Evolutionary conservation across 2,797 vertebrate genomes (phyloP).

Genomic region (Artibeus lituratus): DNA sequence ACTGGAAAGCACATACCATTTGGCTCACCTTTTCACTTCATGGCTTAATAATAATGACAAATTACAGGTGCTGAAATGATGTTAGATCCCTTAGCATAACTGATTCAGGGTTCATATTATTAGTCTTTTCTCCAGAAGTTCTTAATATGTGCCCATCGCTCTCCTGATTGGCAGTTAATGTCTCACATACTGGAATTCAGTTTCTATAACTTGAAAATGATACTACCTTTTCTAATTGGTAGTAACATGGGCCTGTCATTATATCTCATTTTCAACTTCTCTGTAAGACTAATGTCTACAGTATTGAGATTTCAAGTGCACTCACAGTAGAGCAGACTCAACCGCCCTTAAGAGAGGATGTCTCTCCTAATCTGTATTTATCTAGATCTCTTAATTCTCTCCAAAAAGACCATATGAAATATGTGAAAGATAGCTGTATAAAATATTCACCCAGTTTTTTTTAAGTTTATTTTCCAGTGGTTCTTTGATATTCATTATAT

Average conservation of each 20-base stretch:
- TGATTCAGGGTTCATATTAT: conserved; percentile 26
- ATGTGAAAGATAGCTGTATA: neutral
- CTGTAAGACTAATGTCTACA: neutral
- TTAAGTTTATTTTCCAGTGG: neutral
- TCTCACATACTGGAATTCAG: neutral
- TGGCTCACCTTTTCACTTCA: conserved; percentile 73
- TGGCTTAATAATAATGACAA: conserved; percentile 76
- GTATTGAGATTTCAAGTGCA: neutral
- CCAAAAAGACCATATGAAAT: neutral
- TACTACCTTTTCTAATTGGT: neutral
- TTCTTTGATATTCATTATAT: neutral
- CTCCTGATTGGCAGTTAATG: conserved; percentile 22
- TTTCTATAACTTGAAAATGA: conserved; percentile 12
- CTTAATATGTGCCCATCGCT: conserved; percentile 12
- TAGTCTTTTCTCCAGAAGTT: conserved; percentile 47
- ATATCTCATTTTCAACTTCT: neutral
- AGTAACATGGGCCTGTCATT: neutral
- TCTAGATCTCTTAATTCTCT: neutral
- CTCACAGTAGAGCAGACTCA: neutral
- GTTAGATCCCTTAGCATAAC: conserved; percentile 56
- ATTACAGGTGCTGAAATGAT: conserved; percentile 71
- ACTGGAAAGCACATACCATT: conserved; percentile 65
- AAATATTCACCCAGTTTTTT: neutral
- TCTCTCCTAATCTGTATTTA: neutral
- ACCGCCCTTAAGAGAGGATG: neutral